Percentiles rank a stretch among this genome's conserved stretches.
phyloP scores from a whole-genome alignment of 2,113 vertebrate species.

The Salvator merianae region DNA sequence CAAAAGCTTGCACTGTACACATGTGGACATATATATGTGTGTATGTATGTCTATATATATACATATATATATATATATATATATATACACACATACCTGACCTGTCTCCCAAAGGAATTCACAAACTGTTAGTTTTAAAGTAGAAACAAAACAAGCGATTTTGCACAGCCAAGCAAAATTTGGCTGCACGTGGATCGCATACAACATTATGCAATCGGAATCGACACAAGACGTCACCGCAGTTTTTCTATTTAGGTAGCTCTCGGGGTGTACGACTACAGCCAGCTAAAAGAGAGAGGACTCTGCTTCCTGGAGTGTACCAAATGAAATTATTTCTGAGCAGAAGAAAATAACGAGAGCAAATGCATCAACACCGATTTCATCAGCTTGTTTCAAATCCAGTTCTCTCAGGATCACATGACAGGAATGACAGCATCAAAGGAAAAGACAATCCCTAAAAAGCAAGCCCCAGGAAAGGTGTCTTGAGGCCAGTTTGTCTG shows the following conservation, averaged over 20 bases:
- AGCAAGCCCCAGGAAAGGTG: background rate
- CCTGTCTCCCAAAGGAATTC: conserved; percentile 1
- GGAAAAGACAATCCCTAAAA: background rate
- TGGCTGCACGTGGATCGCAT: background rate
- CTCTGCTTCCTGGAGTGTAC: background rate
- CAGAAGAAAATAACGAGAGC: background rate
- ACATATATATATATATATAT: too few relatives aligned
- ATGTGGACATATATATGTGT: conserved; percentile 44
- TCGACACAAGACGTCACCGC: fast-evolving
- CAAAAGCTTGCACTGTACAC: background rate
- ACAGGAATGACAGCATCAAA: background rate
- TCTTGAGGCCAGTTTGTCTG: background rate
- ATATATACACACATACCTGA: too few relatives aligned
- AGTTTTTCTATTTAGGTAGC: background rate
- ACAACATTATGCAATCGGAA: background rate
- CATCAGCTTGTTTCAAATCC: background rate
- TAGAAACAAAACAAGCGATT: background rate
- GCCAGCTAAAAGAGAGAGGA: background rate
- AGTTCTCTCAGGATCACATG: background rate
- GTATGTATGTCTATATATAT: too few relatives aligned
- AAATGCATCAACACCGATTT: background rate
- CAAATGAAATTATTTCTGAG: background rate
- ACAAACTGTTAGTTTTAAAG: too few relatives aligned
- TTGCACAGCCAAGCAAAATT: background rate
- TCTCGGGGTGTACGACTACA: too few relatives aligned